phyloP scores from a whole-genome alignment of 2,797 vertebrate species.

The Orientallactaga sibirica region DNA sequence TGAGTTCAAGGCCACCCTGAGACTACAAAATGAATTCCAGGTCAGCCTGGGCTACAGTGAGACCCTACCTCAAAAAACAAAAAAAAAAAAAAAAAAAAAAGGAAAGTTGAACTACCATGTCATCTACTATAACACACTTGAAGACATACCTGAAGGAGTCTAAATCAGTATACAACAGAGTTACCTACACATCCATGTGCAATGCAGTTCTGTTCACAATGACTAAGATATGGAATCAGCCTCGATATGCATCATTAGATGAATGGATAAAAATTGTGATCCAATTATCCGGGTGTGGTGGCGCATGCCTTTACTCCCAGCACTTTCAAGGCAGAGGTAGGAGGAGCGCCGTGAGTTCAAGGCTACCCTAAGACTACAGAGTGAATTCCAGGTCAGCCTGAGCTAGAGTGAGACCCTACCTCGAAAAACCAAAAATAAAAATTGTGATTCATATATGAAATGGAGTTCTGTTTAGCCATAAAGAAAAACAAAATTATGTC shows the following conservation, averaged over 20 bases:
- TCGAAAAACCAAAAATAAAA: not conserved
- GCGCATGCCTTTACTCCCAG: no score
- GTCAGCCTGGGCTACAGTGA: no score
- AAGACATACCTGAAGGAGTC: not conserved
- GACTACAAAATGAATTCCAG: no score
- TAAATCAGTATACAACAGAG: not conserved
- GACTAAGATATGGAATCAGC: not conserved
- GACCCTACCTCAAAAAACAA: no score
- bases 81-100: not conserved
- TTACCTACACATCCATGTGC: no score
- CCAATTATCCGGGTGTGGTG: no score
- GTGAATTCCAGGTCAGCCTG: no score
- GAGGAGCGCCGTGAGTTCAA: no score
- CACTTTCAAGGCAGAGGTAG: no score
- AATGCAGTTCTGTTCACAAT: not conserved
- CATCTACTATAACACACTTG: not conserved
- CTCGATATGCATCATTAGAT: not conserved
- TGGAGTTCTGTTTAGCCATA: not conserved
- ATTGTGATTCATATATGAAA: not conserved
- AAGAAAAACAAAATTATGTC: not conserved
- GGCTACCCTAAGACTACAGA: no score
- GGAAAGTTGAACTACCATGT: not conserved
- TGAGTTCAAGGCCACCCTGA: no score
- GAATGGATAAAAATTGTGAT: not conserved
- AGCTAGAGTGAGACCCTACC: no score